Base-by-base conservation (phyloP, 37 sponge, comb jelly and placozoan genomes). In the Sycon ciliatum region DNA sequence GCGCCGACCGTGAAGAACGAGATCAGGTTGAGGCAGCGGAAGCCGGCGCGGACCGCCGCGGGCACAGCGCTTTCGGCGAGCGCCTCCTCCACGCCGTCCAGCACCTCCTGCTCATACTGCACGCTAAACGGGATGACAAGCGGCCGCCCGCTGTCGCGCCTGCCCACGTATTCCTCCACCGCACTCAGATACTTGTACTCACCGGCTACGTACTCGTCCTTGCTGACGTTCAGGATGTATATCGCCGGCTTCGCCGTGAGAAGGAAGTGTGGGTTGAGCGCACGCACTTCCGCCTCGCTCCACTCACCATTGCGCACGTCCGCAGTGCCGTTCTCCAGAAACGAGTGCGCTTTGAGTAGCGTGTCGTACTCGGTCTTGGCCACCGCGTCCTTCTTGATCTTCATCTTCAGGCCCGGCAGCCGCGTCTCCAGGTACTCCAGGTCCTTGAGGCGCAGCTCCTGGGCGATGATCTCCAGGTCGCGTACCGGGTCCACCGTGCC, bases 1-100 rank as follows among this genome's bases (percentile, higher is more conserved):
- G 84, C 82, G 1, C 99, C 99, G 63, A 76, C 77, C 0, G 99
- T 98, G 64, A 98, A 98, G 81, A 98, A 98, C 55, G 86, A 92
- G 54, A 93, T 79, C 0, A 98, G 79, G 57, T 93, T 83, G 26
- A 98, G 85, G 22, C 87, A 78, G 28, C 77, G 76, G 75, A 85
- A 98, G 16, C 99, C 99, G 69, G 72, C 82, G 35, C 76, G 75
- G 56, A 98, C 87, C 36, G 93, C 93, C 74, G 89, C 93, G 11
- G 83, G 65, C 3, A 98, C n/a, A n/a, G n/a, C n/a, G n/a, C n/a
- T 37, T 35, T 56, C 28, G 30, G 72, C 72, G 56, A 56, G 53
- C 2, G 53, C 72, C 3, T 56, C 57, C 3, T 71, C 72, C 23
- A n/a, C n/a, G n/a, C n/a, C n/a, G n/a, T 76, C 68, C 16, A 64